Conservation (phyloP, 2,888 invertebrate species). For the Himalopsyche japonica region DNA sequence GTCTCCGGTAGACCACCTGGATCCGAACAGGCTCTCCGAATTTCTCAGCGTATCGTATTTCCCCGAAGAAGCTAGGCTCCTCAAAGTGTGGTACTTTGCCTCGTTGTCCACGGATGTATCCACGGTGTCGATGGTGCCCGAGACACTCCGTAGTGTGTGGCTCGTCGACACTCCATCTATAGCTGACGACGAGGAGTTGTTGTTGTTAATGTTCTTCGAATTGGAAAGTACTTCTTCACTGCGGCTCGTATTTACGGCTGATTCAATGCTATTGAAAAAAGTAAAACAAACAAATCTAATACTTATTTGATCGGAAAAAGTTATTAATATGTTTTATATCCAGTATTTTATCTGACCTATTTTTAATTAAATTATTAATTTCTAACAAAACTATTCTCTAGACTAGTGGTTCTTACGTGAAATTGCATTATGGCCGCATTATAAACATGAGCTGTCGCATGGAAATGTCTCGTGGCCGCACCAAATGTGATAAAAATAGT, state of each 20-base stretch:
- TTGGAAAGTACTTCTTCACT: conserved; percentile 33
- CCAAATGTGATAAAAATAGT: too few species aligned
- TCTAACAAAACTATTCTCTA: too few species aligned
- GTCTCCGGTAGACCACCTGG: conserved; percentile 56
- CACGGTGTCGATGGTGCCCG: conserved; percentile 41
- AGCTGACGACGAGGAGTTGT: conserved; percentile 6
- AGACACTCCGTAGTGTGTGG: conserved; percentile 33
- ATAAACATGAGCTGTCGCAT: too few species aligned
- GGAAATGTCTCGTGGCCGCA: too few species aligned
- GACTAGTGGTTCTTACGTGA: too few species aligned
- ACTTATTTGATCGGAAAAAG: too few species aligned
- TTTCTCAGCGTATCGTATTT: conserved; percentile 46
- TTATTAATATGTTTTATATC: too few species aligned
- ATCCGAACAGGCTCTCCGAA: conserved; percentile 51
- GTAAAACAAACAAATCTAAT: too few species aligned
- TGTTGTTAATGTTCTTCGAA: conserved; percentile 20
- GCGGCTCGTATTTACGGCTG: conserved; percentile 19
- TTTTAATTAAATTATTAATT: too few species aligned
- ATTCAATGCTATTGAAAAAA: conserved; percentile 17
- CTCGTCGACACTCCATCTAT: conserved; percentile 22
- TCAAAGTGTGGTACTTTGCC: conserved; percentile 47
- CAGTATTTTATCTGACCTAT: too few species aligned
- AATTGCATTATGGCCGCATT: too few species aligned
- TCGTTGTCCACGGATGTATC: background rate
- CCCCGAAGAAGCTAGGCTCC: conserved; percentile 52